Percentiles rank a stretch among this genome's conserved stretches.
These are phyloP conservation scores for Apis dorsata DNA, from an alignment of 1,140 invertebrate species.

Conservation along the genomic window DNA sequence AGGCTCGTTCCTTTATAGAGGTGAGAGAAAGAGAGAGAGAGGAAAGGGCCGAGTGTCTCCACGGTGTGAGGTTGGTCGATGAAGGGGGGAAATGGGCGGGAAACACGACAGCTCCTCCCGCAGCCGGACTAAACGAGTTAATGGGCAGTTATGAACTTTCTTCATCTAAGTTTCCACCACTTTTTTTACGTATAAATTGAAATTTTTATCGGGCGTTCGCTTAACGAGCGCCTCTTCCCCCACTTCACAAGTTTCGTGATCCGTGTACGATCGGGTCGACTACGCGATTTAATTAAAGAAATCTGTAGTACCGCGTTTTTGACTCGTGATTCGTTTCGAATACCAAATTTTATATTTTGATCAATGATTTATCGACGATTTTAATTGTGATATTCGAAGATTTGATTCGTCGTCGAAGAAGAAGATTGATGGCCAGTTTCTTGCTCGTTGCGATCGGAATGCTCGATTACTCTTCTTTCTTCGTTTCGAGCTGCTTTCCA, in stretches of 20 bases:
- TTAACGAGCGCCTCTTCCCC: slow-evolving; percentile 60
- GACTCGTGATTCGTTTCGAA: too few relatives aligned
- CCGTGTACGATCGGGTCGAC: slow-evolving; percentile 5
- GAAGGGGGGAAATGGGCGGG: neutral
- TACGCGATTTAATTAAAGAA: too few relatives aligned
- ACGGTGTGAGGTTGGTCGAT: neutral
- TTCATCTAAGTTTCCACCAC: slow-evolving; percentile 73
- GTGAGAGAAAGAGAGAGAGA: neutral
- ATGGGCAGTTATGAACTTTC: slow-evolving; percentile 76
- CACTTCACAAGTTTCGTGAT: slow-evolving; percentile 61
- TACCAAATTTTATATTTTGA: too few relatives aligned
- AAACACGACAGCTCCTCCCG: slow-evolving; percentile 15
- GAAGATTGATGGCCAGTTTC: neutral
- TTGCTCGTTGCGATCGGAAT: neutral
- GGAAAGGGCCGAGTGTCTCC: neutral
- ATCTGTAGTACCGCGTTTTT: too few relatives aligned
- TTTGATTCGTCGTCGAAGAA: too few relatives aligned
- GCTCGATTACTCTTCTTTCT: neutral
- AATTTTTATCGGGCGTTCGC: slow-evolving; percentile 72
- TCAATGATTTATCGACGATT: too few relatives aligned
- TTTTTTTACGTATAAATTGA: slow-evolving; percentile 74
- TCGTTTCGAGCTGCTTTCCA: too few relatives aligned
- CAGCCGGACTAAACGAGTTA: slow-evolving; percentile 64
- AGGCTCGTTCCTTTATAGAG: neutral
- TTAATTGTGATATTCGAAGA: too few relatives aligned